These are phyloP conservation scores for Scleropages formosus DNA, from an alignment of 2,797 vertebrate species.

Conservation along the genomic window DNA sequence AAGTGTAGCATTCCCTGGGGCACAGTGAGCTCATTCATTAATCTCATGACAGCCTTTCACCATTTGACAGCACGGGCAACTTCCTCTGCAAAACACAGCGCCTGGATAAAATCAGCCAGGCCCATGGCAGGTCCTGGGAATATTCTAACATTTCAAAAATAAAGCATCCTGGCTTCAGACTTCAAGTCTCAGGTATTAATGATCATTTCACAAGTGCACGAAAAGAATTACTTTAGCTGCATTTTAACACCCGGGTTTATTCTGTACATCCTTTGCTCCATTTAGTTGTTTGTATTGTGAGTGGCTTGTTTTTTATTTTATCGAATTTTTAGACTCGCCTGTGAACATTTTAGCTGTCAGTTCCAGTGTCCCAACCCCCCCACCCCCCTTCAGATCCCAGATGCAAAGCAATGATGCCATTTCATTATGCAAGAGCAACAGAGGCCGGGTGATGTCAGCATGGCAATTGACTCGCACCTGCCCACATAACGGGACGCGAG, in stretches of 20 bases:
- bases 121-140: constrained; percentile 71
- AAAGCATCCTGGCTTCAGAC: constrained; percentile 31
- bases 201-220: not conserved
- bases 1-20: constrained; percentile 51
- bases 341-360: not conserved
- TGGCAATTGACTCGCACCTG: constrained; percentile 47
- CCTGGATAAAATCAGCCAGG: constrained; percentile 68
- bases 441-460: constrained; percentile 41
- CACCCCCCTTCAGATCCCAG: constrained; percentile 40
- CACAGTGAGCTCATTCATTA: constrained; percentile 78
- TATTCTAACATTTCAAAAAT: constrained; percentile 55
- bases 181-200: not conserved
- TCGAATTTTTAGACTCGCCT: not conserved
- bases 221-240: not conserved
- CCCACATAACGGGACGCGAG: constrained; percentile 36
- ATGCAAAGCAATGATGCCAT: constrained; percentile 52
- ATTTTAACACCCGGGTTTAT: not conserved
- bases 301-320: not conserved
- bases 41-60: constrained; percentile 76
- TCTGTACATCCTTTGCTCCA: not conserved
- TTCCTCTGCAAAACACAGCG: constrained; percentile 60
- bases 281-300: not conserved
- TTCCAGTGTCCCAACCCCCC: no score
- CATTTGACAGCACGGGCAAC: constrained; percentile 62
- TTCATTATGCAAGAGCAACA: constrained; percentile 28